Percentiles rank a stretch among this genome's conserved stretches.
Evolutionary conservation across 2,888 invertebrate species (phyloP).

Genomic region (Sinotaia quadrata): DNA sequence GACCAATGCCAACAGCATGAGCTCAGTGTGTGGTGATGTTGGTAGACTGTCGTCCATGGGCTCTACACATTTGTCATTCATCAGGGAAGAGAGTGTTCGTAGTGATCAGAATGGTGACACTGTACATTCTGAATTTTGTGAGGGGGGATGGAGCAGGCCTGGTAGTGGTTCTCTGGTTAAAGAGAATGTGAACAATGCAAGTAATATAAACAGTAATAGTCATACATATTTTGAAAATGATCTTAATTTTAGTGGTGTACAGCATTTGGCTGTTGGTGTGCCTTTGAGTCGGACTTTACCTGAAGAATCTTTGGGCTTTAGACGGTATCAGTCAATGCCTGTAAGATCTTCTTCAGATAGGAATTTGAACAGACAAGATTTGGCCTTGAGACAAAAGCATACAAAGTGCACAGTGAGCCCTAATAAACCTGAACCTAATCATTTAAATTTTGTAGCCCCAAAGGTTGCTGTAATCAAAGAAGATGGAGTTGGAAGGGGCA

Average conservation of each 20-base stretch:
- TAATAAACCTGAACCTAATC: too few species aligned
- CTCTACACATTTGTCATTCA: slow-evolving; percentile 48
- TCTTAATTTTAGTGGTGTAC: not conserved
- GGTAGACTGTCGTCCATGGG: slow-evolving; percentile 21
- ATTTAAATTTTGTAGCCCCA: slow-evolving; percentile 10
- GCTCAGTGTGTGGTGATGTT: slow-evolving; percentile 10
- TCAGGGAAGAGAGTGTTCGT: slow-evolving; percentile 49
- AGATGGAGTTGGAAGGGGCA: not conserved
- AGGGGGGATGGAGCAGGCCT: not conserved
- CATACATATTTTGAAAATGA: too few species aligned
- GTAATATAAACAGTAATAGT: not conserved
- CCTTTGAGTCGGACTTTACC: slow-evolving; percentile 50
- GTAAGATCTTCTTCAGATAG: slow-evolving; percentile 32
- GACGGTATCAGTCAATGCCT: slow-evolving; percentile 43
- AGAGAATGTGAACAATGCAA: not conserved
- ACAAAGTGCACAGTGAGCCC: slow-evolving; percentile 18
- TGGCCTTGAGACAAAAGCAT: slow-evolving; percentile 15
- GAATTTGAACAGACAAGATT: slow-evolving; percentile 4
- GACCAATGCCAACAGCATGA: slow-evolving; percentile 24
- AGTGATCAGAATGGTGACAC: slow-evolving; percentile 17
- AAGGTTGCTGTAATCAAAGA: slow-evolving; percentile 5
- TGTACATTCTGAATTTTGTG: not conserved
- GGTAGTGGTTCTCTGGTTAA: not conserved
- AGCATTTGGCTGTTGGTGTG: slow-evolving; percentile 2
- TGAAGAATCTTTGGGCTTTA: slow-evolving; percentile 38